A percentile compares a stretch with the other conserved stretches of the same genome.
phyloP scores from a whole-genome alignment of 1,140 invertebrate genomes.

The Danaus melanippus region DNA sequence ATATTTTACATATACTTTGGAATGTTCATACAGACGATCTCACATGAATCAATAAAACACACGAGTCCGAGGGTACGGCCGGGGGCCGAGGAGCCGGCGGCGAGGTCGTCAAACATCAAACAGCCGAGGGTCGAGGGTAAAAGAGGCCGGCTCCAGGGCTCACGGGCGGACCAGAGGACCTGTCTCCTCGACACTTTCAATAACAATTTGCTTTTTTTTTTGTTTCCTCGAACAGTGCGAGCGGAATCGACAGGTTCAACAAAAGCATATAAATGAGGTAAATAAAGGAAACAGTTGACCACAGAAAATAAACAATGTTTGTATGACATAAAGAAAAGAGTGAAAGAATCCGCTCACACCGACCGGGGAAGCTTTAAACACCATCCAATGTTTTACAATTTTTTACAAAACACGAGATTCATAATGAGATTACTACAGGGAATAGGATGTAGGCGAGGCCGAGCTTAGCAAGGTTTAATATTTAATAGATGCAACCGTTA shows the following conservation, averaged over 20 bases:
- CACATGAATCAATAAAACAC: conserved; percentile 56
- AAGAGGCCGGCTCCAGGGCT: conserved; percentile 17
- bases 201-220: conserved; percentile 64
- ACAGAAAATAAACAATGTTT: conserved; percentile 10
- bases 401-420: conserved; percentile 63
- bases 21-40: conserved; percentile 70
- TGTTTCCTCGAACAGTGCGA: conserved; percentile 32
- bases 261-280: not conserved
- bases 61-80: conserved; percentile 8
- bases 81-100: conserved; percentile 21
- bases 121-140: conserved; percentile 41
- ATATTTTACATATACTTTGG: conserved; percentile 71
- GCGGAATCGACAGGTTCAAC: conserved; percentile 2
- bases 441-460: conserved; percentile 55
- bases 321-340: conserved; percentile 12
- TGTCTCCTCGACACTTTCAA: conserved; percentile 28
- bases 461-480: conserved; percentile 63
- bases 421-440: conserved; percentile 63
- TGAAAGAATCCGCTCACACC: conserved; percentile 23
- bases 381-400: conserved; percentile 67
- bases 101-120: conserved; percentile 50
- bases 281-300: not conserved
- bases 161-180: conserved; percentile 13
- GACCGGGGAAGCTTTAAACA: conserved; percentile 44
- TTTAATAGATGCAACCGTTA: conserved; percentile 64